These are phyloP conservation scores for Gambusia yucatana DNA, from an alignment of 2,797 vertebrate species.

Conservation along the genomic window DNA sequence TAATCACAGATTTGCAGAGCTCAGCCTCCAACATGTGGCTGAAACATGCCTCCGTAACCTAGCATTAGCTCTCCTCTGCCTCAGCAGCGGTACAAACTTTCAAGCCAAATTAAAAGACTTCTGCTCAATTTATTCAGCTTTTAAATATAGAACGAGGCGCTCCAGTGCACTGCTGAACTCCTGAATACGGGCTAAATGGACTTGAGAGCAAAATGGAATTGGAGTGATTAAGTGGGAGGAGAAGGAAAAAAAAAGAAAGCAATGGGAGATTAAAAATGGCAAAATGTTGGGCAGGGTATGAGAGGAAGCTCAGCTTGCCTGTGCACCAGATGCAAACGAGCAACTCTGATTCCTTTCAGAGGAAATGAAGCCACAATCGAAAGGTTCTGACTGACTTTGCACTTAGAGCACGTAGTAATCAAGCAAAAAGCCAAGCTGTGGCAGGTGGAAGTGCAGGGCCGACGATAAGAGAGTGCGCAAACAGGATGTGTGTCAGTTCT, in stretches of 20 bases:
- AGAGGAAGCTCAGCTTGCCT: conserved; percentile 23
- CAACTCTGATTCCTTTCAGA: conserved; percentile 30
- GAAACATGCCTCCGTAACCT: conserved; percentile 43
- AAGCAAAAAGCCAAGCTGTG: conserved; percentile 23
- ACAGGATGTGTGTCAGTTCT: conserved; percentile 41
- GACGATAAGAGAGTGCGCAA: conserved; percentile 7
- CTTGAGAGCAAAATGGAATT: conserved; percentile 58
- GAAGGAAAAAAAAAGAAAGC: conserved; percentile 8
- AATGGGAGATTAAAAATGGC: conserved; percentile 58
- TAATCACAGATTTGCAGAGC: not conserved
- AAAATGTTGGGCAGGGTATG: conserved; percentile 47
- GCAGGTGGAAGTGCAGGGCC: conserved; percentile 42
- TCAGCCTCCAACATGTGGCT: conserved; percentile 29
- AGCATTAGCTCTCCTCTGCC: conserved; percentile 24
- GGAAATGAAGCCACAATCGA: conserved; percentile 41
- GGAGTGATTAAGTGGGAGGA: conserved; percentile 50
- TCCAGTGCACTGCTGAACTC: conserved; percentile 55
- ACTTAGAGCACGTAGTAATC: not conserved
- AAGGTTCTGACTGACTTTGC: conserved; percentile 18
- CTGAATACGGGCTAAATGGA: conserved; percentile 59
- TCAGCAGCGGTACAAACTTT: conserved; percentile 24
- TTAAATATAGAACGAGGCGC: conserved; percentile 61
- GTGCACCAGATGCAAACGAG: conserved; percentile 49
- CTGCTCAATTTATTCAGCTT: conserved; percentile 50
- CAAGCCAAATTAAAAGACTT: conserved; percentile 42